Evolutionary conservation across 2,797 vertebrate genomes (phyloP).

Genomic region (Rousettus madagascariensis): DNA sequence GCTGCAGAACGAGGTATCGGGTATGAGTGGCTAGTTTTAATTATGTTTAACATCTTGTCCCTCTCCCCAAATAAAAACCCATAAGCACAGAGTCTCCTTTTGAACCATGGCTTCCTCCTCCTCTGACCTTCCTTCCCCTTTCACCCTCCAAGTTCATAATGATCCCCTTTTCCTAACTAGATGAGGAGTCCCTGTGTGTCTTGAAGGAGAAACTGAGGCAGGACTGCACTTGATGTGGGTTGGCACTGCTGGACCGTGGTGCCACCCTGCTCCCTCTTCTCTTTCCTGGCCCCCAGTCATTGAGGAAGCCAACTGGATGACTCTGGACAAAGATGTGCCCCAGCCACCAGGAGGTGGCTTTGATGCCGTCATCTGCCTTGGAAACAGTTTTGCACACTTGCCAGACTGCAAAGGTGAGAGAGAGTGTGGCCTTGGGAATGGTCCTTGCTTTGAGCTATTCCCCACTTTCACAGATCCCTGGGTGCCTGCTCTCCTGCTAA

Average conservation of each 20-base stretch:
- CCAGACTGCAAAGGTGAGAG: constrained; percentile 96
- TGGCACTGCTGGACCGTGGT: not conserved
- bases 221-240: not conserved
- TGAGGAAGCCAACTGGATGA: constrained; percentile 98
- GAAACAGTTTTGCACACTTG: constrained; percentile 97
- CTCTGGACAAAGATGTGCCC: constrained; percentile 90
- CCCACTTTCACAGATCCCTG: not conserved
- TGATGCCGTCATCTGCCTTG: constrained; percentile 97
- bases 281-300: constrained; percentile 87
- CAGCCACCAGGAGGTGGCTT: constrained; percentile 92
- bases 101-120: not conserved
- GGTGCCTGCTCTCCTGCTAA: not conserved
- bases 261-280: not conserved
- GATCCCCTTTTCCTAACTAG: not conserved
- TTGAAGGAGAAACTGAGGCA: constrained; percentile 1
- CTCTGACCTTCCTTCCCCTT: not conserved
- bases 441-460: not conserved
- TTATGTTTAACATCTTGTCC: not conserved
- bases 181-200: not conserved
- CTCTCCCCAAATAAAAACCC: not conserved
- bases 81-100: not conserved
- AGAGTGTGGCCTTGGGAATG: not conserved
- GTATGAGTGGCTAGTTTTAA: not conserved
- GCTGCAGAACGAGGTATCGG: not conserved
- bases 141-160: not conserved